These are phyloP conservation scores for Hoplostethus mediterraneus DNA, from an alignment of 2,797 vertebrate genomes.

Conservation along the genomic window DNA sequence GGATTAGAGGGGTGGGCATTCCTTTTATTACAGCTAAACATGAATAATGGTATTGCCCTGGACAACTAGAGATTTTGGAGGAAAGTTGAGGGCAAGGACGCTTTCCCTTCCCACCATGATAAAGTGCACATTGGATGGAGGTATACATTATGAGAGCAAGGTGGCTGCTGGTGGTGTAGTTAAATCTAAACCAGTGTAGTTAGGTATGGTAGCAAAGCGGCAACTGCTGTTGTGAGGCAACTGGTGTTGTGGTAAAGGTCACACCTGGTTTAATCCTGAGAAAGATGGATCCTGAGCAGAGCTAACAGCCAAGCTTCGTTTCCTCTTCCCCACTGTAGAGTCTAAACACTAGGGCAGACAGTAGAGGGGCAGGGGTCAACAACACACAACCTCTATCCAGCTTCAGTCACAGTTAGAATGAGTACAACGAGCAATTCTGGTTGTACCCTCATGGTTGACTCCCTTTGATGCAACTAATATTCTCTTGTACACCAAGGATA, in stretches of 20 bases:
- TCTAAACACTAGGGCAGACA: slow-evolving; percentile 99
- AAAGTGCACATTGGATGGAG: not conserved
- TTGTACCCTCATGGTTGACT: slow-evolving; percentile 62
- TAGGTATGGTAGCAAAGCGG: slow-evolving; percentile 75
- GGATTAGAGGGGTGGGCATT: not conserved
- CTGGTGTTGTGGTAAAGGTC: slow-evolving; percentile 90
- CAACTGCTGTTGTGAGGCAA: slow-evolving; percentile 91
- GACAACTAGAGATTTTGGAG: not conserved
- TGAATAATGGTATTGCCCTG: not conserved
- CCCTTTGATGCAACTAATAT: slow-evolving; percentile 44
- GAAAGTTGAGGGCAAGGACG: not conserved
- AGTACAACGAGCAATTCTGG: slow-evolving; percentile 75
- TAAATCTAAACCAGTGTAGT: slow-evolving; percentile 68
- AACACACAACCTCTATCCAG: slow-evolving; percentile 81
- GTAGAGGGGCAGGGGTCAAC: slow-evolving; percentile 99
- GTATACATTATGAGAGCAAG: slow-evolving; percentile 45
- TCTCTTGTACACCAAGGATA: slow-evolving; percentile 36
- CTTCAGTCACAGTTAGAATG: slow-evolving; percentile 77
- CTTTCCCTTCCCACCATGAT: not conserved
- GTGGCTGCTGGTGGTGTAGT: slow-evolving; percentile 65
- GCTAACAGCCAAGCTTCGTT: slow-evolving; percentile 99
- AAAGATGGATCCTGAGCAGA: slow-evolving; percentile 99
- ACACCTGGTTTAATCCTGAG: slow-evolving; percentile 99
- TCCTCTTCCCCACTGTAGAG: slow-evolving; percentile 99
- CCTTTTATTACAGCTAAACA: too few species aligned